These are phyloP conservation scores for Notamacropus eugenii DNA, from an alignment of 2,797 vertebrate genomes.

Conservation along the genomic window DNA sequence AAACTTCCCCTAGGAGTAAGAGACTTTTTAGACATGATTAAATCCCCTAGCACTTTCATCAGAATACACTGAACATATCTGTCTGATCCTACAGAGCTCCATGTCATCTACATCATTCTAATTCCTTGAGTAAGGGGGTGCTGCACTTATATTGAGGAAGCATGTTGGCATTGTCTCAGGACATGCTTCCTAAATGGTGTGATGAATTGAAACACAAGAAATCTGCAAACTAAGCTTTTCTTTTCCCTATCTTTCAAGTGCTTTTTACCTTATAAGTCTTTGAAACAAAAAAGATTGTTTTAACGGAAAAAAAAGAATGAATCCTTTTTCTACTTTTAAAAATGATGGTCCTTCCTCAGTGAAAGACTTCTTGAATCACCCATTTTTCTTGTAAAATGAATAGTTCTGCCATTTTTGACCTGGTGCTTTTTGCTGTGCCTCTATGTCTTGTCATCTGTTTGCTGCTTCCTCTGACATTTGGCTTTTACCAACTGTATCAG, in stretches of 20 bases:
- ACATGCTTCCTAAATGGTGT: neutral
- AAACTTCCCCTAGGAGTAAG: neutral
- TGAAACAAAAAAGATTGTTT: neutral
- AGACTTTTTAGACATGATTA: neutral
- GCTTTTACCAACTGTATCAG: neutral
- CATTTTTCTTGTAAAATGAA: neutral
- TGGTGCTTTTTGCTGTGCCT: neutral
- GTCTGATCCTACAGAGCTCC: neutral
- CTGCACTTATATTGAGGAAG: neutral
- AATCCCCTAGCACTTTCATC: neutral
- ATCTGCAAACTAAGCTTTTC: neutral
- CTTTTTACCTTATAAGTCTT: neutral
- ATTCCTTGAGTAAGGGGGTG: neutral
- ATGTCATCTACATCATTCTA: neutral
- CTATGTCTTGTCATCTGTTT: neutral
- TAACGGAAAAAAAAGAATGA: neutral
- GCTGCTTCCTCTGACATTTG: neutral
- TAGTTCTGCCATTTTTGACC: neutral
- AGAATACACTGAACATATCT: neutral
- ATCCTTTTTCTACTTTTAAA: neutral
- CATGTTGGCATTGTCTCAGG: neutral
- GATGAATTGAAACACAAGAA: conserved; percentile 16
- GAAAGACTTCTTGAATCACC: neutral
- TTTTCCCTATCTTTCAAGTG: neutral
- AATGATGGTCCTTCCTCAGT: neutral